phyloP scores from a whole-genome alignment of 2,113 vertebrate species.

The Triplophysa dalaica region DNA sequence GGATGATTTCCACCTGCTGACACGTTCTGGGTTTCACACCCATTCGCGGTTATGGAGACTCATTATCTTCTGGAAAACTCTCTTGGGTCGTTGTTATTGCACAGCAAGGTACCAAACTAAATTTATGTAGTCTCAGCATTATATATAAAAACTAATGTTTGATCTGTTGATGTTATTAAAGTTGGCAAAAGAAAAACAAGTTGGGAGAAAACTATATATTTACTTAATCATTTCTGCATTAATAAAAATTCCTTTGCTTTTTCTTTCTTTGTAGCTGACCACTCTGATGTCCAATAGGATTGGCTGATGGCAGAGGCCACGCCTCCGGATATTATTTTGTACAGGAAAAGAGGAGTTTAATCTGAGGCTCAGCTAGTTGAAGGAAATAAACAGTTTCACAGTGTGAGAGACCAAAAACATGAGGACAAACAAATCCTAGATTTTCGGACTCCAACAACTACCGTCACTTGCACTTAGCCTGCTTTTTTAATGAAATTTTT shows the following conservation, averaged over 20 bases:
- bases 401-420: too few relatives aligned
- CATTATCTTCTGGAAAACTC: conserved; percentile 42
- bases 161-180: conserved; percentile 22
- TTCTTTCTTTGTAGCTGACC: background rate
- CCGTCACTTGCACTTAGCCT: too few relatives aligned
- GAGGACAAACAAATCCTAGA: too few relatives aligned
- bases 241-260: background rate
- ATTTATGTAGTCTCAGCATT: conserved; percentile 3
- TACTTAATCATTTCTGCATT: background rate
- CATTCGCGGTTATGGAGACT: conserved; percentile 26
- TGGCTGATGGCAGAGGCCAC: background rate
- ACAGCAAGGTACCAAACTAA: conserved; percentile 22
- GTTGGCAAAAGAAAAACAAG: background rate
- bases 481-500: too few relatives aligned
- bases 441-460: too few relatives aligned
- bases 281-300: background rate
- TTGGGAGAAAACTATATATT: background rate
- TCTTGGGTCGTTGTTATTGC: conserved; percentile 30
- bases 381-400: background rate
- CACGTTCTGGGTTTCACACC: background rate
- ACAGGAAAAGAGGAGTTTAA: conserved; percentile 1
- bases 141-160: conserved; percentile 4
- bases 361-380: background rate
- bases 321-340: background rate
- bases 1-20: conserved; percentile 36